A percentile compares a stretch with the other conserved stretches of the same genome.
These are phyloP conservation scores for Trichechus manatus DNA, from an alignment of 2,113 vertebrate genomes.

Conservation along the genomic window DNA sequence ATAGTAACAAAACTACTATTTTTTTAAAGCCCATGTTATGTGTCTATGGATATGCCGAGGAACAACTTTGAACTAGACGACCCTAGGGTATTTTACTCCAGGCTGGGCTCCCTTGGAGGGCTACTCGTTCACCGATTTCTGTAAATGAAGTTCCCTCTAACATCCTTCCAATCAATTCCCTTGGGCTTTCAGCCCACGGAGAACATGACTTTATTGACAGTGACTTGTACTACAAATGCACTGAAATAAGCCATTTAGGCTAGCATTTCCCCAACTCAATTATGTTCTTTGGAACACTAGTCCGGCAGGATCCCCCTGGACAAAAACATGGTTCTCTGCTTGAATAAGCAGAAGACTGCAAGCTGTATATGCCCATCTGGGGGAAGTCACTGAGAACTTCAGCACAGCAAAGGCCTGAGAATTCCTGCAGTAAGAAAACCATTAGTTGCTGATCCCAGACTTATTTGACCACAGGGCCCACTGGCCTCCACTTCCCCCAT, in stretches of 20 bases:
- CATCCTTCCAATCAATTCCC: constrained; percentile 7
- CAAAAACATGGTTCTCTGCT: neutral
- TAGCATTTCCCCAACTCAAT: constrained; percentile 37
- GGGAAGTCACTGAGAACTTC: neutral
- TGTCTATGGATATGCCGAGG: neutral
- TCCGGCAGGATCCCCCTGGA: neutral
- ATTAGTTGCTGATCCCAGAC: neutral
- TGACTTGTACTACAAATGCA: neutral
- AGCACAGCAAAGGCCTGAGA: neutral
- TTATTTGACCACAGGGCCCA: neutral
- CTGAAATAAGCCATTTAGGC: constrained; percentile 38
- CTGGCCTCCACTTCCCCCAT: too few species aligned
- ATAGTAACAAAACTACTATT: neutral
- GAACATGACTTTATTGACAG: neutral
- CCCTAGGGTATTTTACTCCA: neutral
- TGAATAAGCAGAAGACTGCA: constrained; percentile 28
- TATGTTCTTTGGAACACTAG: constrained; percentile 5
- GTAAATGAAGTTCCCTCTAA: constrained; percentile 40
- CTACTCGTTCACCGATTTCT: neutral
- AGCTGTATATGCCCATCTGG: neutral
- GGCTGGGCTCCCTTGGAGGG: neutral
- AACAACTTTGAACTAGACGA: constrained; percentile 9
- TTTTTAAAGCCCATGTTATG: neutral
- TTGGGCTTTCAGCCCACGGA: constrained; percentile 36
- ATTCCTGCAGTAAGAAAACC: neutral